A percentile compares a stretch with the other conserved stretches of the same genome.
Evolutionary conservation across 2,888 invertebrate species (phyloP).

Genomic region (Dioctria rufipes): DNA sequence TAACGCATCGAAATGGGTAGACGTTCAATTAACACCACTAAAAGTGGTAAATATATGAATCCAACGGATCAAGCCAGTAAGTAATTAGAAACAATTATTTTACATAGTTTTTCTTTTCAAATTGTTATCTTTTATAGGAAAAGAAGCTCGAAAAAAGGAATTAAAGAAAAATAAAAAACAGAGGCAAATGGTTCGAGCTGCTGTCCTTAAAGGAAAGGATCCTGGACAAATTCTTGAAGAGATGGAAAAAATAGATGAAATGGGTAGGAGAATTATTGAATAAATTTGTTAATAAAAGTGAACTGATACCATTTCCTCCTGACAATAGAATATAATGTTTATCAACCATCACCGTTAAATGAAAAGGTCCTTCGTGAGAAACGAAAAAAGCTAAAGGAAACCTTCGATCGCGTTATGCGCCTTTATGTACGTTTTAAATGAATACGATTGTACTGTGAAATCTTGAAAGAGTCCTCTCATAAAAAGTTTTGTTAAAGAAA

Average conservation of each 20-base stretch:
- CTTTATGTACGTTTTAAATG: conserved; percentile 82
- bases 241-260: conserved; percentile 98
- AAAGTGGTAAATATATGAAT: conserved; percentile 99
- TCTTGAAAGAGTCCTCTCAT: neutral
- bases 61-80: conserved; percentile 99
- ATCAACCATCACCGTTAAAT: conserved; percentile 94
- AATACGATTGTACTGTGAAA: neutral
- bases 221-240: conserved; percentile 95
- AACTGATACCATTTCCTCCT: conserved; percentile 63
- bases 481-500: no score
- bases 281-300: neutral
- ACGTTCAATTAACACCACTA: conserved; percentile 97
- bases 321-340: conserved; percentile 88
- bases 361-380: conserved; percentile 98
- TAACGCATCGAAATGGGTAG: conserved; percentile 83
- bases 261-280: conserved; percentile 77
- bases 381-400: conserved; percentile 94
- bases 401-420: conserved; percentile 92
- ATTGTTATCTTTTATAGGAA: conserved; percentile 76
- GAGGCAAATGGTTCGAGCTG: conserved; percentile 94
- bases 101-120: neutral
- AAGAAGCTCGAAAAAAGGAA: conserved; percentile 97
- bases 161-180: conserved; percentile 99
- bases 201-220: conserved; percentile 98
- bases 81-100: conserved; percentile 69